phyloP scores from a whole-genome alignment of 2,797 vertebrate species.

The Pantherophis vulpinus region DNA sequence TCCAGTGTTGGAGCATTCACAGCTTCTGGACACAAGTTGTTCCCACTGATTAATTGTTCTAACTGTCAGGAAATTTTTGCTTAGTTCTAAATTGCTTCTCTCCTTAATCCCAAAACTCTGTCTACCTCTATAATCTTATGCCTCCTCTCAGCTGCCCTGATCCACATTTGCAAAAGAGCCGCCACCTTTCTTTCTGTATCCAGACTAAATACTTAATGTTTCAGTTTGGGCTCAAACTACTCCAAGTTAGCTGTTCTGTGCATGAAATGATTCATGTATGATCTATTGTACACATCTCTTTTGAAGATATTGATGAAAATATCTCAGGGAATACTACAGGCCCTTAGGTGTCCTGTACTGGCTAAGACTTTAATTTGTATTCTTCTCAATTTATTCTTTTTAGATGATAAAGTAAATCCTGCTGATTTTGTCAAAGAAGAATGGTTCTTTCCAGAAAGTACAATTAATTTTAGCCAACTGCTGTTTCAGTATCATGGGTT shows the following conservation, averaged over 20 bases:
- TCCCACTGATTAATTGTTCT: no score
- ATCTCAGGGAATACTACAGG: background rate
- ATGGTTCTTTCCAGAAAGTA: slow-evolving; percentile 87
- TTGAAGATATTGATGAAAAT: background rate
- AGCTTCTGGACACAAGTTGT: no score
- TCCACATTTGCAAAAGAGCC: background rate
- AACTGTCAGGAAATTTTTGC: no score
- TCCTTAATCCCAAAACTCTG: background rate
- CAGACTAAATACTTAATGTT: background rate
- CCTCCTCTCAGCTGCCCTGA: background rate
- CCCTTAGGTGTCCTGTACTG: background rate
- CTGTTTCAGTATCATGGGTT: slow-evolving; percentile 83
- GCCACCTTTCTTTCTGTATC: background rate
- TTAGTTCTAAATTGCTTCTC: no score
- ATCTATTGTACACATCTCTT: background rate
- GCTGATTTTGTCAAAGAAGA: slow-evolving; percentile 73
- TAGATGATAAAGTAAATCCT: slow-evolving; percentile 75
- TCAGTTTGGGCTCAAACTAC: background rate
- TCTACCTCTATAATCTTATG: background rate
- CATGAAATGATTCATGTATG: background rate
- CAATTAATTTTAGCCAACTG: slow-evolving; percentile 71
- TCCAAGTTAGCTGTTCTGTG: background rate
- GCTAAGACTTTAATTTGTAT: background rate
- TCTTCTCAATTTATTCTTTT: slow-evolving; percentile 20
- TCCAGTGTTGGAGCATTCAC: no score